Evolutionary conservation across 2,888 invertebrate species (phyloP).

Genomic region (Diaperis boleti): DNA sequence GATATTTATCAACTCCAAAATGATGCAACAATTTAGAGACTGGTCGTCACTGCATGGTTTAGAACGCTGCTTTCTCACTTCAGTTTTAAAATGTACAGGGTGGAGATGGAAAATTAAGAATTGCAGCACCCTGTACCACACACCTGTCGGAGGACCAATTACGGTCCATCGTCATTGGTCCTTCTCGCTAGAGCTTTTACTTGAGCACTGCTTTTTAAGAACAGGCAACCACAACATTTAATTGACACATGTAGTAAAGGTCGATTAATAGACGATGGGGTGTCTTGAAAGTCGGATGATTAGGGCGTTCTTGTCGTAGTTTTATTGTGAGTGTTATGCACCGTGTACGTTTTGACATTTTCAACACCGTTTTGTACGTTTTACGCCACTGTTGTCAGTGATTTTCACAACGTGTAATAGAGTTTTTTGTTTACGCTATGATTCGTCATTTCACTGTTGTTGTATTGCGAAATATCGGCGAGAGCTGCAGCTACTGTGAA

Average conservation of each 20-base stretch:
- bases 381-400: conserved; percentile 8
- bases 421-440: conserved; percentile 10
- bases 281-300: conserved; percentile 1
- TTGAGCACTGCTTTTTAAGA: conserved; percentile 21
- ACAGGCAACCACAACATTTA: conserved; percentile 18
- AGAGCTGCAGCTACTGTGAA: too few relatives aligned
- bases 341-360: conserved; percentile 1
- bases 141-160: conserved; percentile 40
- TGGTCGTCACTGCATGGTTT: conserved; percentile 3
- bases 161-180: conserved; percentile 9
- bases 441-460: conserved; percentile 15
- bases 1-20: background rate
- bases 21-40: background rate
- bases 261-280: conserved; percentile 17
- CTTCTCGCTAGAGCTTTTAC: conserved; percentile 3
- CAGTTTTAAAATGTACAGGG: conserved; percentile 13
- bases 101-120: conserved; percentile 17
- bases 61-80: conserved; percentile 6
- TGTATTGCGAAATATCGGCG: conserved; percentile 12
- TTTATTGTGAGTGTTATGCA: conserved; percentile 11
- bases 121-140: conserved; percentile 49
- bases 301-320: conserved; percentile 4
- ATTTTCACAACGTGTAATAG: conserved; percentile 9
- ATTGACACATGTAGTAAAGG: conserved; percentile 31
- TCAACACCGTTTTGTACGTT: conserved; percentile 10